Base-by-base conservation (phyloP, 2,888 invertebrate genomes). In the Boloria euphrosyne region DNA sequence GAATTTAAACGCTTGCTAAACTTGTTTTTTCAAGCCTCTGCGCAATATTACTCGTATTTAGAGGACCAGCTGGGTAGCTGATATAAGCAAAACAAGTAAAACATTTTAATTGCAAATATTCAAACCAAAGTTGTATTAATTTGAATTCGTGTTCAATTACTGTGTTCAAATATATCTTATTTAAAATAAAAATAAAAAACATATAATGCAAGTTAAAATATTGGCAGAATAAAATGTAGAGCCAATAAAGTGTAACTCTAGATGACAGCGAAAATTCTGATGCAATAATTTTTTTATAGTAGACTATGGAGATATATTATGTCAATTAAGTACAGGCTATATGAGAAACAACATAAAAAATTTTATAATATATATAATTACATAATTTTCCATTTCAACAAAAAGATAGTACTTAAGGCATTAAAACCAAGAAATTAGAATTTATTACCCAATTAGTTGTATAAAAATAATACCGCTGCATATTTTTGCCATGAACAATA, bases 251-350 rank as follows among this genome's bases (percentile, higher is more conserved):
- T 67, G 51, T 51, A 82, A 77, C 74, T 76, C 72, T 76, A 80
- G 81, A 87, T 88, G 89, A 88, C 89, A 89, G 88, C 79, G 78
- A 80, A 75, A 75, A 79, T 75, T 75, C 79, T 81, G 80, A 84
- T 85, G 86, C 84, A 87, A 87, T 86, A 83, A 77, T n/a, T 67
- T 60, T 65, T 62, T 73, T 74, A 74, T 67, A 67, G 73, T 72
- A 74, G 68, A 71, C 63, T 68, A 27, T 70, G 71, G 70, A 66
- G 63, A 66, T 53, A 22, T 22, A 22, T 67, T 62, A 57, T 64
- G 65, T 72, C 62, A 68, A 62, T 71, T 64, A 62, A 67, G 51
- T 60, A 58, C 31, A 27, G 62, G 63, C 13, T 47, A 31, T 54
- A 50, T 7, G 51, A 52, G n/a, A 13, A 14, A 44, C 4, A 18